Conservation (phyloP, 2,888 invertebrate species). For the Tiliacea aurago region DNA sequence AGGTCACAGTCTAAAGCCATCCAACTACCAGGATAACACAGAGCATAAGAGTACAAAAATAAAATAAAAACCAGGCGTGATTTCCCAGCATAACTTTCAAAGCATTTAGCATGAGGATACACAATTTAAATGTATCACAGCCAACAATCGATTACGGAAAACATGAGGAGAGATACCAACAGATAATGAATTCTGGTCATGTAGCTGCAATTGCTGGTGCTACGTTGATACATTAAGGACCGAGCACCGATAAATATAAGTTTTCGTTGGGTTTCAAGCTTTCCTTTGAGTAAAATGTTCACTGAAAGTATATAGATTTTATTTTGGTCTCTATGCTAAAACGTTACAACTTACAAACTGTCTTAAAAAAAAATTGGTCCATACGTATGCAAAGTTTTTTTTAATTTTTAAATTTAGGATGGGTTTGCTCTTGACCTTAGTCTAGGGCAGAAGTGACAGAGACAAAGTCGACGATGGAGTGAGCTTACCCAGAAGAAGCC, state of each 20-base stretch:
- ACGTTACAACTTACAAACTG: not conserved
- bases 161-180: slow-evolving; percentile 47
- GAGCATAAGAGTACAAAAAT: not conserved
- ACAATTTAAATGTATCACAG: slow-evolving; percentile 59
- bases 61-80: not conserved
- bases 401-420: too few species aligned
- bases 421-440: too few species aligned
- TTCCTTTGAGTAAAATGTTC: not conserved
- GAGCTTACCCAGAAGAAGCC: too few species aligned
- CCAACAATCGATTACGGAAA: slow-evolving; percentile 58
- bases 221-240: slow-evolving; percentile 10
- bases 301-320: not conserved
- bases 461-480: too few species aligned
- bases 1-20: not conserved
- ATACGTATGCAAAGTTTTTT: too few species aligned
- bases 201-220: slow-evolving; percentile 51
- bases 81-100: slow-evolving; percentile 41
- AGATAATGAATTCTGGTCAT: slow-evolving; percentile 53
- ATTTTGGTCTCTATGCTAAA: too few species aligned
- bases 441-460: too few species aligned
- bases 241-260: slow-evolving; percentile 14
- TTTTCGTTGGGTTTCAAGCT: not conserved
- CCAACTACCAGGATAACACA: slow-evolving; percentile 38
- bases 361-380: too few species aligned
- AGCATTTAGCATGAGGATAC: slow-evolving; percentile 51